phyloP scores from a whole-genome alignment of 2,113 vertebrate genomes.

The Micromys minutus region DNA sequence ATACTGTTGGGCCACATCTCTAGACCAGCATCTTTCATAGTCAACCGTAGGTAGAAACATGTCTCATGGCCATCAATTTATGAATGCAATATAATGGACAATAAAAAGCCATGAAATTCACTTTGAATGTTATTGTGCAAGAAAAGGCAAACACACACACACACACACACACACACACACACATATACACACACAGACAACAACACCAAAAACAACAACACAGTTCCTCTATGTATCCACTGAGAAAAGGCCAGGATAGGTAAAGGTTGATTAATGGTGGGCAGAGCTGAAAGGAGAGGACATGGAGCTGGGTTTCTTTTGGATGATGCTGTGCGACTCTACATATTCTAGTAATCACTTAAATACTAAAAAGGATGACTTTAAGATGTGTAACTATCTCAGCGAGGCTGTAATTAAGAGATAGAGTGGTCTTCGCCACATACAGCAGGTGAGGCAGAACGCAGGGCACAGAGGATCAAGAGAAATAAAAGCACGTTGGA shows the following conservation, averaged over 20 bases:
- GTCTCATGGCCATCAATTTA: not conserved
- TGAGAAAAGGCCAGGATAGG: not conserved
- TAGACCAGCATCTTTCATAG: not conserved
- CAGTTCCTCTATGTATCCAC: not conserved
- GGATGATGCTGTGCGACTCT: not conserved
- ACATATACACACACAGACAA: no score
- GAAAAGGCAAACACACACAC: not conserved
- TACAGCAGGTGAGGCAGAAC: constrained; percentile 41
- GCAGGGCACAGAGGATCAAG: constrained; percentile 30
- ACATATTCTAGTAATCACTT: not conserved
- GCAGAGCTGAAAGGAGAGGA: not conserved
- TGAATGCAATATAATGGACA: not conserved
- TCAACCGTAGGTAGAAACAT: not conserved
- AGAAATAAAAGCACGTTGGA: not conserved
- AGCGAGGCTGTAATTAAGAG: not conserved
- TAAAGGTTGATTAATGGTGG: not conserved
- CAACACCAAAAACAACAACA: no score
- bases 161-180: not conserved
- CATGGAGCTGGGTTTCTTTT: not conserved
- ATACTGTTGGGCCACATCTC: not conserved
- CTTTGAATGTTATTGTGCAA: not conserved
- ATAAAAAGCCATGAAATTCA: not conserved
- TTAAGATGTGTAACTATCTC: not conserved
- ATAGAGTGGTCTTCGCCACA: not conserved
- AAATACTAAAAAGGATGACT: not conserved